These are phyloP conservation scores for Crocodylus rhombifer DNA, from an alignment of 2,797 vertebrate genomes.

Conservation along the genomic window DNA sequence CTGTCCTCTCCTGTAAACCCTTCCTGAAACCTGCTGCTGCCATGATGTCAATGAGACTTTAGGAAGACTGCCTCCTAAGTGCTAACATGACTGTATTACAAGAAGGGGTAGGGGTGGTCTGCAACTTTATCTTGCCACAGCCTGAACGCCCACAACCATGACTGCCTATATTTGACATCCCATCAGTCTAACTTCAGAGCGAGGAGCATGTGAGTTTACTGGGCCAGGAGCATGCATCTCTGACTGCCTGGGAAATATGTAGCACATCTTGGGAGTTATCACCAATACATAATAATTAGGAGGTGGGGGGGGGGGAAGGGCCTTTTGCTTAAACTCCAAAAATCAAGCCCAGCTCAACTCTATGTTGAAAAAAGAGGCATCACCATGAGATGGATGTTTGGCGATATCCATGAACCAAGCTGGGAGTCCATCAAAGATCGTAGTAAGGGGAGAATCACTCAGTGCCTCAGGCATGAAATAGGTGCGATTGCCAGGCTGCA, in stretches of 20 bases:
- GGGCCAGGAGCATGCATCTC: too few relatives aligned
- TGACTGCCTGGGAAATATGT: background rate
- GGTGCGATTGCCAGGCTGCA: background rate
- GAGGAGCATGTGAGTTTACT: background rate
- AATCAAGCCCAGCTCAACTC: background rate
- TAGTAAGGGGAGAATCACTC: background rate
- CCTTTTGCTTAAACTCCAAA: background rate
- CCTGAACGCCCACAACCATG: background rate
- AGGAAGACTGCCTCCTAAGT: too few relatives aligned
- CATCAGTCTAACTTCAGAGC: background rate
- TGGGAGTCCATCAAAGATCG: background rate
- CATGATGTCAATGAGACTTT: too few relatives aligned
- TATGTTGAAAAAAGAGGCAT: background rate
- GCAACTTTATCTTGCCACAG: background rate
- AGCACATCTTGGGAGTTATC: background rate
- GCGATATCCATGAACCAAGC: background rate
- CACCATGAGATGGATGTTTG: background rate
- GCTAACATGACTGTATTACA: background rate
- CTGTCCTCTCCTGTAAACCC: too few relatives aligned
- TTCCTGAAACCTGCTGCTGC: too few relatives aligned
- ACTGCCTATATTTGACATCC: accelerated
- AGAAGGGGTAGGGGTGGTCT: accelerated
- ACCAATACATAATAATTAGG: background rate
- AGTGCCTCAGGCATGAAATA: background rate
- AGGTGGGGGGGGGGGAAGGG: background rate